phyloP scores from a whole-genome alignment of 2,113 vertebrate genomes.

The Chrysemys picta region DNA sequence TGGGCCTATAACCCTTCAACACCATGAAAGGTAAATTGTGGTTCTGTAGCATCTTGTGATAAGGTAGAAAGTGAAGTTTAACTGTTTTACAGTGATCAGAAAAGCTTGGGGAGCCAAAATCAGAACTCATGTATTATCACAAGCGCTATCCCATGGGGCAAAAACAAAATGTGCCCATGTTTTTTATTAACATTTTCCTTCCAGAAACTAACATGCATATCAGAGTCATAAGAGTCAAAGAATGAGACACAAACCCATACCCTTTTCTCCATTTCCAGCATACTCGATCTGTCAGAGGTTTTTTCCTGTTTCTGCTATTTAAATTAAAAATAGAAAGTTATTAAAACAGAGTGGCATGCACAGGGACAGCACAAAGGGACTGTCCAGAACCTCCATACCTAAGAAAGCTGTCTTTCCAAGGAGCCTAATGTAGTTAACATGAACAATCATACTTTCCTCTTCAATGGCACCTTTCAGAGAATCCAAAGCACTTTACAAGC shows the following conservation, averaged over 20 bases:
- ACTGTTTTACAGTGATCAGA: neutral
- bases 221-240: neutral
- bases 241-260: constrained; percentile 71
- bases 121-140: constrained; percentile 35
- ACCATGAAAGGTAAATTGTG: accelerated
- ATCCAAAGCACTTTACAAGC: neutral
- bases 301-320: constrained; percentile 89
- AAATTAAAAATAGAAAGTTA: constrained; percentile 60
- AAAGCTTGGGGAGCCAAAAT: constrained; percentile 37
- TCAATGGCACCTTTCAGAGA: neutral
- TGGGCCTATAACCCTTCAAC: neutral
- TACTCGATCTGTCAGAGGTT: constrained; percentile 89
- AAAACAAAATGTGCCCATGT: constrained; percentile 43
- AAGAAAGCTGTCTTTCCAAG: neutral
- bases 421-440: neutral
- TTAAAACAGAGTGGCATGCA: neutral
- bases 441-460: neutral
- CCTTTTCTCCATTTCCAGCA: constrained; percentile 92
- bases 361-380: neutral
- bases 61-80: neutral
- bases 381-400: neutral
- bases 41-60: neutral
- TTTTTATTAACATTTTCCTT: constrained; percentile 58
- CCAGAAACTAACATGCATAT: constrained; percentile 17
- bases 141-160: constrained; percentile 31